A percentile compares a stretch with the other conserved stretches of the same genome.
These are phyloP conservation scores for Bombus pyrosoma DNA, from an alignment of 1,140 invertebrate species.

Conservation along the genomic window DNA sequence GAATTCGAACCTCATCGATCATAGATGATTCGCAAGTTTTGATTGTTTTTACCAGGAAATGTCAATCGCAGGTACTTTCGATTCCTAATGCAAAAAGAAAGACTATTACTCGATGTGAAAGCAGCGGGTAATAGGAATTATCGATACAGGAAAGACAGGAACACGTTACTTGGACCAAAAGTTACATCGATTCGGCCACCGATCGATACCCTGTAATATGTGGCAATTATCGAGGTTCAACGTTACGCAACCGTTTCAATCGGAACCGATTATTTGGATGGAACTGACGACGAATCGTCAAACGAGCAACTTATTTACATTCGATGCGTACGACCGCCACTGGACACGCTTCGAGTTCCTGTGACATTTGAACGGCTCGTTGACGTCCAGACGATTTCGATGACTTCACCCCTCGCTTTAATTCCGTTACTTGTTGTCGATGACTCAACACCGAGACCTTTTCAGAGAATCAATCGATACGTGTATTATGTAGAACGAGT, in stretches of 20 bases:
- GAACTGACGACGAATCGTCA: not conserved
- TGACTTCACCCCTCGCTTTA: constrained; percentile 9
- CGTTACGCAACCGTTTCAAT: not conserved
- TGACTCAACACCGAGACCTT: not conserved
- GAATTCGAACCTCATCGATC: too few species aligned
- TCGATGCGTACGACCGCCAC: not conserved
- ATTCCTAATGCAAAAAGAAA: not conserved
- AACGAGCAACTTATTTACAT: not conserved
- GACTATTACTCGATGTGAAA: constrained; percentile 8
- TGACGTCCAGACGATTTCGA: not conserved
- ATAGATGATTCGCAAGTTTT: not conserved
- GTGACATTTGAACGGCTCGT: constrained; percentile 32
- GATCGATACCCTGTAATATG: not conserved
- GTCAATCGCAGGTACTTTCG: not conserved
- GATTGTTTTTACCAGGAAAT: constrained; percentile 9
- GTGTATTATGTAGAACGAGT: too few species aligned
- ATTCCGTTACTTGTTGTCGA: constrained; percentile 5
- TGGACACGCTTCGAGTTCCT: not conserved
- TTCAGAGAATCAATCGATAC: not conserved
- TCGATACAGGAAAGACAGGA: not conserved
- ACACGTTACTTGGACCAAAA: not conserved
- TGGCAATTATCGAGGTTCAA: not conserved
- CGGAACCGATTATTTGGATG: not conserved
- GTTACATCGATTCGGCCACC: not conserved
- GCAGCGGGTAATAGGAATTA: not conserved